Percentiles rank a stretch among this genome's conserved stretches.
These are phyloP conservation scores for Leptoclinus maculatus DNA, from an alignment of 2,797 vertebrate genomes.

Conservation along the genomic window DNA sequence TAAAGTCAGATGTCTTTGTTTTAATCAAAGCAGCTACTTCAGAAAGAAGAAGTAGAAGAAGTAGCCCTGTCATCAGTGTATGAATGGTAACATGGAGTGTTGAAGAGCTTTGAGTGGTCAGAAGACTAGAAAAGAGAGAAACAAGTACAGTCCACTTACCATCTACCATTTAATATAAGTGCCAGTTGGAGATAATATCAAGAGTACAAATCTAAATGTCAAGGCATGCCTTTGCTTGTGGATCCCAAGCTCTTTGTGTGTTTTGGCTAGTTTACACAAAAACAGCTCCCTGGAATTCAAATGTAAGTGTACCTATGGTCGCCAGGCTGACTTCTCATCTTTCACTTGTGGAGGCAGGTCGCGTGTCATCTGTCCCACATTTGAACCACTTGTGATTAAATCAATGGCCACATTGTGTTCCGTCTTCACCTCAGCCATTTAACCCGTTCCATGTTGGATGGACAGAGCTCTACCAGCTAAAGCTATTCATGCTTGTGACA, in stretches of 20 bases:
- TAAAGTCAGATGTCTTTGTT: not conserved
- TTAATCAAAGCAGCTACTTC: not conserved
- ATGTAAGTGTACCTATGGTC: no score
- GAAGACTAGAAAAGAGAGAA: no score
- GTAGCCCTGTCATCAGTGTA: no score
- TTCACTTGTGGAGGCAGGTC: conserved; percentile 22
- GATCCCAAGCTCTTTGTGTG: conserved; percentile 30
- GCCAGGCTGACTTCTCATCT: conserved; percentile 5
- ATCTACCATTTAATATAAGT: not conserved
- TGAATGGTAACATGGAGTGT: no score
- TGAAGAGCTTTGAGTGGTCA: no score
- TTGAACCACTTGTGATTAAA: conserved; percentile 8
- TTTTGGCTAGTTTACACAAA: conserved; percentile 27
- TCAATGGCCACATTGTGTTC: no score
- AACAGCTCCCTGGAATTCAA: conserved; percentile 32
- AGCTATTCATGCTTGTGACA: not conserved
- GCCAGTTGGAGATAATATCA: conserved; percentile 12
- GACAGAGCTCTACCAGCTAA: not conserved
- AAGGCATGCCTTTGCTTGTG: conserved; percentile 53
- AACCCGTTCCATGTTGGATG: not conserved
- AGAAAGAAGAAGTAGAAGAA: no score
- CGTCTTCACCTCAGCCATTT: conserved; percentile 25
- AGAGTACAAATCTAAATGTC: conserved; percentile 31
- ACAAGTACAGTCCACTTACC: no score
- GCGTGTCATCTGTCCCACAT: conserved; percentile 9